These are phyloP conservation scores for Yoshiicerus persimilis DNA, from an alignment of 1,140 invertebrate species.

Conservation along the genomic window DNA sequence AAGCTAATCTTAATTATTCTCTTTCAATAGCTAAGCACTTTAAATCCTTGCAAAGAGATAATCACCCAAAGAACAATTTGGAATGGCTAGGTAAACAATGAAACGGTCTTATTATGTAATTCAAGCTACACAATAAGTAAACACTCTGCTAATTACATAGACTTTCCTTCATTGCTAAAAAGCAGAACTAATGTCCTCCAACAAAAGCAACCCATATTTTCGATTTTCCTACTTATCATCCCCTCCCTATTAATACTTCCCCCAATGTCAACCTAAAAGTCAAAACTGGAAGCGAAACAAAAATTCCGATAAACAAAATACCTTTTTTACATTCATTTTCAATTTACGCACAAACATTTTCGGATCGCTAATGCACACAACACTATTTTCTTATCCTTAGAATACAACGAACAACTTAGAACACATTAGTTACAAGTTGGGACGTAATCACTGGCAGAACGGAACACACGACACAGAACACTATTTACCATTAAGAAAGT, in stretches of 20 bases:
- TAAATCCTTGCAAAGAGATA: neutral
- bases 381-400: too few relatives aligned
- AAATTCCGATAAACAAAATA: too few relatives aligned
- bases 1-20: neutral
- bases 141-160: neutral
- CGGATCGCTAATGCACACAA: too few relatives aligned
- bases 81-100: neutral
- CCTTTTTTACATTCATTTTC: too few relatives aligned
- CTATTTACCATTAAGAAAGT: neutral
- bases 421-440: too few relatives aligned
- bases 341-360: too few relatives aligned
- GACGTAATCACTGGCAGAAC: neutral
- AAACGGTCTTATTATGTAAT: neutral
- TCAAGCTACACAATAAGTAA: neutral
- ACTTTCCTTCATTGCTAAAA: neutral
- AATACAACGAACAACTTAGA: too few relatives aligned
- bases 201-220: too few relatives aligned
- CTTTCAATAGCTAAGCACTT: neutral
- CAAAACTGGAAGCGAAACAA: too few relatives aligned
- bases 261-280: too few relatives aligned
- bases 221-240: too few relatives aligned
- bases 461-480: neutral
- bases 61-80: neutral
- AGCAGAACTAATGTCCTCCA: neutral
- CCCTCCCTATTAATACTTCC: too few relatives aligned